These are phyloP conservation scores for Pseudanteris insignis DNA, from an alignment of 2,888 invertebrate species.

Conservation along the genomic window DNA sequence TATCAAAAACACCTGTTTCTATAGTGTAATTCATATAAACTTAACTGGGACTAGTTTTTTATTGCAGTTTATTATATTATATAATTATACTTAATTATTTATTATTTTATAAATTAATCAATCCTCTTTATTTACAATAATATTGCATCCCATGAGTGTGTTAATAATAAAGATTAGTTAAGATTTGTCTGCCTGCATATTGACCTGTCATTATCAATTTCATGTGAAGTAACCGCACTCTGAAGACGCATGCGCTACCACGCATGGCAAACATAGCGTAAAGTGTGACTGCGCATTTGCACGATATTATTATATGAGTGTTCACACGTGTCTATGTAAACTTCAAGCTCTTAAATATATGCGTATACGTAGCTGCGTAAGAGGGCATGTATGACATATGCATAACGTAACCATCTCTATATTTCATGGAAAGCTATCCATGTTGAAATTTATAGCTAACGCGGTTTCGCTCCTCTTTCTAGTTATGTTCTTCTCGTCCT, in stretches of 20 bases:
- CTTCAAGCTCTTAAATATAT: conserved; percentile 16
- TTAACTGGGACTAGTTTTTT: too few species aligned
- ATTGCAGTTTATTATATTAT: too few species aligned
- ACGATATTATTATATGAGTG: conserved; percentile 26
- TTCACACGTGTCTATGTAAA: conserved; percentile 26
- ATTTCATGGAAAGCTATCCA: conserved; percentile 62
- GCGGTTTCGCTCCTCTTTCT: conserved; percentile 27
- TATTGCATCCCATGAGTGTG: too few species aligned
- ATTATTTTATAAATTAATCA: too few species aligned
- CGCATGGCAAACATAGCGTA: conserved; percentile 22
- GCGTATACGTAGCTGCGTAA: conserved; percentile 50
- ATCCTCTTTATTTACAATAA: too few species aligned
- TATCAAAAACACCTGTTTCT: too few species aligned
- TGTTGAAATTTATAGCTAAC: conserved; percentile 58
- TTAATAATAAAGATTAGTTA: too few species aligned
- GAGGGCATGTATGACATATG: conserved; percentile 64
- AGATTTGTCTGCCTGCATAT: conserved; percentile 41
- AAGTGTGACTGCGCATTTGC: conserved; percentile 23
- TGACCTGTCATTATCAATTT: conserved; percentile 57
- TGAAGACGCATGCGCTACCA: conserved; percentile 38
- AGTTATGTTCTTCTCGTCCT: conserved; percentile 18
- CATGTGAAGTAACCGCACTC: conserved; percentile 47
- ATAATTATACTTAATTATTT: too few species aligned
- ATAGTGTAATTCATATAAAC: too few species aligned
- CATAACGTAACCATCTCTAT: conserved; percentile 62